Base-by-base conservation (phyloP, 1,140 invertebrate genomes). In the Drosophila arawakana region DNA sequence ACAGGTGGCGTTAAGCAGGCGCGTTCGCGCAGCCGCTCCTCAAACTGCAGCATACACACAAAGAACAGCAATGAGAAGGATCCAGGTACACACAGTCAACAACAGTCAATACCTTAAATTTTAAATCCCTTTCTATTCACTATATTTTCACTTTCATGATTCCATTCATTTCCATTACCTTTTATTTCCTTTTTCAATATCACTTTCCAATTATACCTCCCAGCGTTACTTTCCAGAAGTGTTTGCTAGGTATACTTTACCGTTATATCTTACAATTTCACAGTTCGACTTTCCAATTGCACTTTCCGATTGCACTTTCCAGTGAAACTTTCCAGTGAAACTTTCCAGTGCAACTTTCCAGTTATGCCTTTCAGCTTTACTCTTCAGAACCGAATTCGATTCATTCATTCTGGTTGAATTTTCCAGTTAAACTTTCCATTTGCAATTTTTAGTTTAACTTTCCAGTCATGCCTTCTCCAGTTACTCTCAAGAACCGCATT, bases 1-100 rank as follows among this genome's bases (percentile, higher is more conserved):
- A 80, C 77, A 92, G 91, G 91, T 81, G 91, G 91, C 73, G 90
- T 92, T 39, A 91, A 92, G 68, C 90, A 92, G 71, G 91, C 91
- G 59, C 88, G 89, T 58, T 80, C 91, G 58, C 91, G 91, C 58
- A 91, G 91, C 74, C 85, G 91, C 62, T 92, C 91, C 57, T 91
- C 91, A 52, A 89, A 92, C 68, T 90, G 91, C 80, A 92, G 90
- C 79, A 91, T 92, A 74, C 91, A 91, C 65, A 90, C 89, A 76
- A 92, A 92, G 74, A 90, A 80, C 76, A 91, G 88, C 78, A 92
- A 81, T 86, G 91, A 91, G 25, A 91, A 90, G 76, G 91, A 92
- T 68, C 90, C 91, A 92, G 91, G 91, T 84, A 91, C 69, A 83
- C 73, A 65, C 2, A 68, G 15, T 44, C 41, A 52, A 73, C 41